phyloP scores from a whole-genome alignment of 2,797 vertebrate species.

The Cetoscarus ocellatus region DNA sequence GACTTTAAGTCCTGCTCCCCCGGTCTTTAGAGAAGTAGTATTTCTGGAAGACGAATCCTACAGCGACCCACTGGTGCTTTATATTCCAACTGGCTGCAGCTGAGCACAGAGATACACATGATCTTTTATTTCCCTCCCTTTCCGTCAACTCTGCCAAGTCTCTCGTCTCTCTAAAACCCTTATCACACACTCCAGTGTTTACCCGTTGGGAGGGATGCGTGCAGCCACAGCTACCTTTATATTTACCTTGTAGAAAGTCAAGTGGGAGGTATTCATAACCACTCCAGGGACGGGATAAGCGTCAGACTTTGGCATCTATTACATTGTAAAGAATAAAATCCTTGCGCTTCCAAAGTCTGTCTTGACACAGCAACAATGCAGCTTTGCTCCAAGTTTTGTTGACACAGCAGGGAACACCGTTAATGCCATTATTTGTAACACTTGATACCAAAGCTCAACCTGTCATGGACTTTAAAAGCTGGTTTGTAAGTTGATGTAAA shows the following conservation, averaged over 20 bases:
- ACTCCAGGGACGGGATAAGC: constrained; percentile 53
- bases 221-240: constrained; percentile 37
- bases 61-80: constrained; percentile 35
- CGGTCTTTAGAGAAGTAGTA: constrained; percentile 36
- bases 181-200: constrained; percentile 65
- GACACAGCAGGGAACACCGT: neutral
- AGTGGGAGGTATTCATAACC: constrained; percentile 48
- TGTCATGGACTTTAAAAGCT: neutral
- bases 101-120: constrained; percentile 31
- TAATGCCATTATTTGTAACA: constrained; percentile 1
- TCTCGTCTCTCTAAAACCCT: constrained; percentile 47
- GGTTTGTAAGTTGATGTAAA: neutral
- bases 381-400: neutral
- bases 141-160: constrained; percentile 43
- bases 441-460: neutral
- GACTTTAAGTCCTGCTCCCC: constrained; percentile 19
- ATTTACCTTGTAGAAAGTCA: constrained; percentile 54
- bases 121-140: constrained; percentile 11
- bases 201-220: constrained; percentile 46
- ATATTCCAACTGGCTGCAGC: constrained; percentile 48
- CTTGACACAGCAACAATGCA: neutral
- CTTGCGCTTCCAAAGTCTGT: constrained; percentile 6
- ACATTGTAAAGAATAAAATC: constrained; percentile 21
- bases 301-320: constrained; percentile 35
- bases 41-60: constrained; percentile 47